Evolutionary conservation across 2,797 vertebrate species (phyloP).

Genomic region (Peromyscus aztecus): DNA sequence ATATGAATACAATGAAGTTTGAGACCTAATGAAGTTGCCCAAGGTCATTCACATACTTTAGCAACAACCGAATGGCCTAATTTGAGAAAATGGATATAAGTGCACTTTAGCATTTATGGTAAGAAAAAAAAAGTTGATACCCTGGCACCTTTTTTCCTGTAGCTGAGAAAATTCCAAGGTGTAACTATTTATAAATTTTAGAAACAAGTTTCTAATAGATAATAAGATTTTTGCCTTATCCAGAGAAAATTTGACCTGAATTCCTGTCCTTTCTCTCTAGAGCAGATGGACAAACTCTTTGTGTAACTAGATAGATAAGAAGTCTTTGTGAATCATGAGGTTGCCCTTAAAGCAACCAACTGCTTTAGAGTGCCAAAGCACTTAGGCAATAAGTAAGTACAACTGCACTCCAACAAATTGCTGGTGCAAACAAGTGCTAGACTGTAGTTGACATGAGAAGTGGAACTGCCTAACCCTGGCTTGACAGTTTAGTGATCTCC

Average conservation of each 20-base stretch:
- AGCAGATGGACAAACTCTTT: neutral
- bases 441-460: neutral
- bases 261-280: neutral
- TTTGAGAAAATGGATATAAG: constrained; percentile 55
- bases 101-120: constrained; percentile 57
- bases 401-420: neutral
- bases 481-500: neutral
- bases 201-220: constrained; percentile 55
- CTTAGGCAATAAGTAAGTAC: neutral
- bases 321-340: neutral
- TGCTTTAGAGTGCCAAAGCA: neutral
- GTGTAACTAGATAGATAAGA: neutral
- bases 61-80: constrained; percentile 26
- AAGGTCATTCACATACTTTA: constrained; percentile 45
- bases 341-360: neutral
- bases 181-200: constrained; percentile 74
- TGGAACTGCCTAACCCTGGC: neutral
- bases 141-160: constrained; percentile 65
- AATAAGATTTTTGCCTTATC: constrained; percentile 34
- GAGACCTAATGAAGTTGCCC: neutral
- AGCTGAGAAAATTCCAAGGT: constrained; percentile 73
- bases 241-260: constrained; percentile 57
- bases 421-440: neutral
- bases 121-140: constrained; percentile 46
- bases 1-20: neutral